Conservation (phyloP, 2,888 invertebrate genomes). For the Campopleginae sp. region DNA sequence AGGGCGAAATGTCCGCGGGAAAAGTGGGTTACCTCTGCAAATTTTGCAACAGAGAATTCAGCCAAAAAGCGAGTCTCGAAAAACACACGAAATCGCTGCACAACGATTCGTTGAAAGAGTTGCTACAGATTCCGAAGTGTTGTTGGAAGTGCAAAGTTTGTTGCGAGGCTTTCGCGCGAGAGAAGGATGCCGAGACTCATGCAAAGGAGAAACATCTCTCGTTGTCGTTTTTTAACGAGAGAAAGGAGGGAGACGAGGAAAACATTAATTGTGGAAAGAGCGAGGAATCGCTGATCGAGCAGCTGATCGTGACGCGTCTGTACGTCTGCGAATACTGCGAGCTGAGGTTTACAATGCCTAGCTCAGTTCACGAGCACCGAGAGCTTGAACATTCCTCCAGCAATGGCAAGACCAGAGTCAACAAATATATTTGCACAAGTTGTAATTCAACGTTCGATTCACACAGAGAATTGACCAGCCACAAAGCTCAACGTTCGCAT, state of each 20-base stretch:
- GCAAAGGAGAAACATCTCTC: constrained; percentile 47
- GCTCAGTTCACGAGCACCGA: constrained; percentile 72
- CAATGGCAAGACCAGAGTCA: not conserved
- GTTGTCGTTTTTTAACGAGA: not conserved
- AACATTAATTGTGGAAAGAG: not conserved
- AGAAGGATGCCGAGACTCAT: constrained; percentile 71
- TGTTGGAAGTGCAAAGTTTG: constrained; percentile 73
- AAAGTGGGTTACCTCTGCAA: constrained; percentile 71
- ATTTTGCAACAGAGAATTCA: constrained; percentile 75
- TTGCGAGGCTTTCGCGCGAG: constrained; percentile 72
- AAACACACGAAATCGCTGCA: constrained; percentile 74
- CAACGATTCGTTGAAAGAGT: constrained; percentile 62
- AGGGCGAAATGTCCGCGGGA: not conserved
- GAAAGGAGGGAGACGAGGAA: not conserved
- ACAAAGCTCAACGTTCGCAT: constrained; percentile 55
- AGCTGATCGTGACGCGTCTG: constrained; percentile 70
- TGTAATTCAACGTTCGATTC: constrained; percentile 66
- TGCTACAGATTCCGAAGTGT: constrained; percentile 64
- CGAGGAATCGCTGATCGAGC: constrained; percentile 50
- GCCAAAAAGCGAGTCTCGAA: constrained; percentile 74
- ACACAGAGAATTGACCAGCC: constrained; percentile 56
- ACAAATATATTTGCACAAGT: constrained; percentile 67
- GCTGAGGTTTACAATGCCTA: constrained; percentile 71
- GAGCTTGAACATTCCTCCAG: constrained; percentile 64
- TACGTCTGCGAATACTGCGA: constrained; percentile 76